Conservation (phyloP, 2,113 vertebrate genomes). For the Dipodomys merriami region DNA sequence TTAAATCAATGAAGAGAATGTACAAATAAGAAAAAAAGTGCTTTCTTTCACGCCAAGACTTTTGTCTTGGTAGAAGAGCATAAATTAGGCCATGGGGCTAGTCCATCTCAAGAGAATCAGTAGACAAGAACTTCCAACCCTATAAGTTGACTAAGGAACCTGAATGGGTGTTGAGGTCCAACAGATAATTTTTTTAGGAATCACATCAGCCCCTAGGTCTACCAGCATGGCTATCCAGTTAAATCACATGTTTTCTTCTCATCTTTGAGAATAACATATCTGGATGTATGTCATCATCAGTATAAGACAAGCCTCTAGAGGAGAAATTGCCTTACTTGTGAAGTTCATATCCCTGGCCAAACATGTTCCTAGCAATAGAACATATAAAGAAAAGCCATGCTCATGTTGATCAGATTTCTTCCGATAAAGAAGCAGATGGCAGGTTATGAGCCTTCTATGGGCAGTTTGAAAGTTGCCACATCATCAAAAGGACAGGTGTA, state of each 20-base stretch:
- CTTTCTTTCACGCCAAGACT: neutral
- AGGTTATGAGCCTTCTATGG: conserved; percentile 68
- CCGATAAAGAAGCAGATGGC: conserved; percentile 81
- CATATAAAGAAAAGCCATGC: conserved; percentile 70
- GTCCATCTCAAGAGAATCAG: neutral
- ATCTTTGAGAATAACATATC: neutral
- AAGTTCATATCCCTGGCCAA: neutral
- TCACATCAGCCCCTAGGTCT: neutral
- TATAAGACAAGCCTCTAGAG: neutral
- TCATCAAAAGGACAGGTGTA: conserved; percentile 82
- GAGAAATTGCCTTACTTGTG: neutral
- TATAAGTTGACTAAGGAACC: neutral
- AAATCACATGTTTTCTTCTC: neutral
- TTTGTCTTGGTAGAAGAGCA: neutral
- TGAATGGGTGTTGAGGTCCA: neutral
- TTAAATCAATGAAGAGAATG: neutral
- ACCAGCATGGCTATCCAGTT: neutral
- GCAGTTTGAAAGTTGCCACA: conserved; percentile 80
- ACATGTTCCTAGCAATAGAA: conserved; percentile 52
- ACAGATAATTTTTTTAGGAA: neutral
- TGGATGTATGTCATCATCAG: neutral
- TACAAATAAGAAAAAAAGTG: neutral
- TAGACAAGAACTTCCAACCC: neutral
- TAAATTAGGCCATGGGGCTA: neutral
- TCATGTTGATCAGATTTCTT: conserved; percentile 56